phyloP scores from a whole-genome alignment of 2,888 invertebrate species.

The Zonitis immaculata region DNA sequence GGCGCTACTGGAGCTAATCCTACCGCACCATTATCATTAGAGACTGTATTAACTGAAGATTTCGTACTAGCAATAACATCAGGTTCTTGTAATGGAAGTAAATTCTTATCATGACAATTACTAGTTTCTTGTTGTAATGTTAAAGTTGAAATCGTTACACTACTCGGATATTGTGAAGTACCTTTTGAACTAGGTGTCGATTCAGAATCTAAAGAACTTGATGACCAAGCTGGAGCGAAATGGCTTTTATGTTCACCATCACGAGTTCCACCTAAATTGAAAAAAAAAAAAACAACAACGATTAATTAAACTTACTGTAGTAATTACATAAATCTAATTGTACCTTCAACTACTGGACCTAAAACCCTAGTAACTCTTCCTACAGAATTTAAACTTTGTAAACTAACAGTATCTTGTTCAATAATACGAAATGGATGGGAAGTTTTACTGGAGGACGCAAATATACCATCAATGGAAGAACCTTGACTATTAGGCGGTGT shows the following conservation, averaged over 20 bases:
- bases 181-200: constrained; percentile 46
- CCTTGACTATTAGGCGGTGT: constrained; percentile 74
- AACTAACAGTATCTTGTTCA: constrained; percentile 80
- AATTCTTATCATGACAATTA: constrained; percentile 24
- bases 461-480: constrained; percentile 73
- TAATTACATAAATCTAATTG: not conserved
- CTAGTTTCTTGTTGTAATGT: constrained; percentile 10
- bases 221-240: constrained; percentile 37
- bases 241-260: constrained; percentile 17
- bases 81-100: constrained; percentile 68
- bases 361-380: constrained; percentile 78
- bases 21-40: not conserved
- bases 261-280: not conserved
- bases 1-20: constrained; percentile 62
- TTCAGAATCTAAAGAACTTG: constrained; percentile 44
- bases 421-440: constrained; percentile 79
- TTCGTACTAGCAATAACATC: constrained; percentile 93
- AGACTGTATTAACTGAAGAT: constrained; percentile 47
- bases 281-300: too few relatives aligned
- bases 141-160: constrained; percentile 37
- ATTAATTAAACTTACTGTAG: too few relatives aligned
- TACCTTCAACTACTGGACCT: constrained; percentile 51
- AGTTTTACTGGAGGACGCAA: constrained; percentile 59
- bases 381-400: constrained; percentile 84
- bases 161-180: constrained; percentile 44